Evolutionary conservation across 2,888 invertebrate species (phyloP).

Genomic region (Chloromyia formosa): DNA sequence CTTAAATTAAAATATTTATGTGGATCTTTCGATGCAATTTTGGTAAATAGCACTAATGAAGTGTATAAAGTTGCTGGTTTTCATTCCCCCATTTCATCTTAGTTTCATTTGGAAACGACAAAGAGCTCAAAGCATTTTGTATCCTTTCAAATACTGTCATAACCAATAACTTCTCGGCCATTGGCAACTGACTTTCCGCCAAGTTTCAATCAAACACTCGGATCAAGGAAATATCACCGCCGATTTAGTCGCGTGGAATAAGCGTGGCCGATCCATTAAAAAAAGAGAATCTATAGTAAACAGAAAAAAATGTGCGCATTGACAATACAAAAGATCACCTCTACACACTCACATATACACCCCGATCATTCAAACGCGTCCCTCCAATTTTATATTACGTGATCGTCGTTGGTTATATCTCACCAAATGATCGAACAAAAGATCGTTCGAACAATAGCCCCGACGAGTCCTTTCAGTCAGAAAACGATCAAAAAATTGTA

Average conservation of each 20-base stretch:
- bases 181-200: too few relatives aligned
- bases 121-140: too few relatives aligned
- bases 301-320: slow-evolving; percentile 26
- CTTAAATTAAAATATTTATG: too few relatives aligned
- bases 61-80: too few relatives aligned
- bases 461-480: slow-evolving; percentile 34
- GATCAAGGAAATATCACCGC: slow-evolving; percentile 29
- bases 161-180: too few relatives aligned
- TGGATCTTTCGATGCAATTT: too few relatives aligned
- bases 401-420: slow-evolving; percentile 34
- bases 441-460: slow-evolving; percentile 34
- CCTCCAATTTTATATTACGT: slow-evolving; percentile 36
- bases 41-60: too few relatives aligned
- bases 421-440: slow-evolving; percentile 37
- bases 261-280: slow-evolving; percentile 43
- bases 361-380: slow-evolving; percentile 9
- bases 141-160: too few relatives aligned
- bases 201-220: background rate
- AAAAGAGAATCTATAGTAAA: slow-evolving; percentile 8
- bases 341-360: slow-evolving; percentile 4
- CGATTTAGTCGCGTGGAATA: slow-evolving; percentile 47
- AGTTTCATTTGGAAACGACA: too few relatives aligned
- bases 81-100: too few relatives aligned
- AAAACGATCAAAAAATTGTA: slow-evolving; percentile 28
- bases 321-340: slow-evolving; percentile 37